Conservation (phyloP, 1,140 invertebrate species). For the Drosophila tristis region DNA sequence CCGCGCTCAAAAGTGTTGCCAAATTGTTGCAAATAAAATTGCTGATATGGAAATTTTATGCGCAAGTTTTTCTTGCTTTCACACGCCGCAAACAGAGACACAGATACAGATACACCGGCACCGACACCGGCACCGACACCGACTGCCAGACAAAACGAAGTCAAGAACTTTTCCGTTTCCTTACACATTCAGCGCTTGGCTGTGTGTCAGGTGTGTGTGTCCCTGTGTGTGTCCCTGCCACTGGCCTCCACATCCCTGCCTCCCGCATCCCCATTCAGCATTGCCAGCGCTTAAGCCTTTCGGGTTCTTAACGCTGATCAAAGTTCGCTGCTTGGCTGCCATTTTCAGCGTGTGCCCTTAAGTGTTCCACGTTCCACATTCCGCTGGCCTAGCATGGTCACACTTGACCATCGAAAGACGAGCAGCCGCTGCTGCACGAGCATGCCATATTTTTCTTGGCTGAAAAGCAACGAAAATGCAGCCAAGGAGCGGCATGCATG, state of each 20-base stretch:
- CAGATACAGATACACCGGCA: background rate
- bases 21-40: conserved; percentile 82
- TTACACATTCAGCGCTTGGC: too few species aligned
- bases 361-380: conserved; percentile 15
- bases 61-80: conserved; percentile 55
- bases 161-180: conserved; percentile 7
- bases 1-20: conserved; percentile 66
- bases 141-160: conserved; percentile 3
- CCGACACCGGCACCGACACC: too few species aligned
- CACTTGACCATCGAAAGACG: background rate
- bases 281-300: background rate
- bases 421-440: too few species aligned
- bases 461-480: background rate
- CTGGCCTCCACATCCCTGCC: background rate
- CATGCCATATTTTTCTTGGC: too few species aligned
- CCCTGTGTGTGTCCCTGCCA: background rate
- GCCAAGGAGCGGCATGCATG: too few species aligned
- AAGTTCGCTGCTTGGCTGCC: background rate
- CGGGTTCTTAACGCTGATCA: background rate
- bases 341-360: background rate
- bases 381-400: conserved; percentile 10
- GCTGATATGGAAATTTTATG: conserved; percentile 80
- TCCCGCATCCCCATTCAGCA: too few species aligned
- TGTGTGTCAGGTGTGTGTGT: too few species aligned
- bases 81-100: conserved; percentile 21